A percentile compares a stretch with the other conserved stretches of the same genome.
phyloP scores from a whole-genome alignment of 2,113 vertebrate species.

The Plecotus auritus region DNA sequence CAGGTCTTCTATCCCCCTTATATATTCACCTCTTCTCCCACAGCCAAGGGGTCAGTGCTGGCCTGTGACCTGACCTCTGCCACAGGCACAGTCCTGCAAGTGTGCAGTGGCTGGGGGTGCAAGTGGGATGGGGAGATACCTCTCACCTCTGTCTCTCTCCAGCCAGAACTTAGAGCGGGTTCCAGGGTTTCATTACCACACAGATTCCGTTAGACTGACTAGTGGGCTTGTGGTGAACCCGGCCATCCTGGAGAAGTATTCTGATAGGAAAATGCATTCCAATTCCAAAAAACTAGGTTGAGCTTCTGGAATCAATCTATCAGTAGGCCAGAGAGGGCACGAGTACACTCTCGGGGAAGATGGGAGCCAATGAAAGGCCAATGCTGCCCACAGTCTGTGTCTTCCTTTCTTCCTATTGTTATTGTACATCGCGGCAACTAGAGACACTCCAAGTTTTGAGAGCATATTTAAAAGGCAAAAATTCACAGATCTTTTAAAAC shows the following conservation, averaged over 20 bases:
- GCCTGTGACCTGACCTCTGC: not conserved
- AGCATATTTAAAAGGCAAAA: conserved; percentile 2
- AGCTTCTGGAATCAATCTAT: not conserved
- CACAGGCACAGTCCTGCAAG: not conserved
- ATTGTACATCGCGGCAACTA: not conserved
- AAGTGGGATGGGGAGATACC: too few relatives aligned
- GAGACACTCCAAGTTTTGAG: not conserved
- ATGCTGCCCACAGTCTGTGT: not conserved
- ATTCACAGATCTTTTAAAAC: not conserved
- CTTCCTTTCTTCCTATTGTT: not conserved
- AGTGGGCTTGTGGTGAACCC: not conserved
- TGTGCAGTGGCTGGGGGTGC: fast-evolving
- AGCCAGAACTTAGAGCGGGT: not conserved
- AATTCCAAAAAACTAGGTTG: not conserved
- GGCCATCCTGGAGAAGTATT: not conserved
- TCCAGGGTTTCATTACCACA: not conserved
- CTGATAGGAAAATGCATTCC: not conserved
- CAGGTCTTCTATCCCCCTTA: not conserved
- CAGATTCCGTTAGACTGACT: not conserved
- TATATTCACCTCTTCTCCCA: not conserved
- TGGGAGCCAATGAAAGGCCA: too few relatives aligned
- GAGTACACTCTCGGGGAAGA: not conserved
- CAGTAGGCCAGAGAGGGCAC: not conserved
- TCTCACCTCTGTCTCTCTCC: not conserved
- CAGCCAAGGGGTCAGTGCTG: not conserved